Evolutionary conservation across 2,888 invertebrate genomes (phyloP).

Genomic region (Cosmia trapezina): DNA sequence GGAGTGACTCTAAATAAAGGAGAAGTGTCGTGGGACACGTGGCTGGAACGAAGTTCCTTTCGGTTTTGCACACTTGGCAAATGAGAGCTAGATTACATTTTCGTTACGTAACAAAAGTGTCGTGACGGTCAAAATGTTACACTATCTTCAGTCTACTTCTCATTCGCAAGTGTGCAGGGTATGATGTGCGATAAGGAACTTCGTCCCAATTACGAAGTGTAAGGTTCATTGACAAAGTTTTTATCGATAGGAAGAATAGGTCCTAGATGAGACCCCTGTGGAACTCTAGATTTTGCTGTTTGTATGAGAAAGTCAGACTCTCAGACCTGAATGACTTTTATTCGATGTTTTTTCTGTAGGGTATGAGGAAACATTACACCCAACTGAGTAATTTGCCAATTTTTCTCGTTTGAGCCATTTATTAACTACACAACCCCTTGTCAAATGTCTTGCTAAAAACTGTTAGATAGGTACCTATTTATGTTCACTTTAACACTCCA

Average conservation of each 20-base stretch:
- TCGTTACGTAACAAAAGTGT: neutral
- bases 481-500: no score
- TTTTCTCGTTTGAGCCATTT: neutral
- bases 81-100: neutral
- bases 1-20: no score
- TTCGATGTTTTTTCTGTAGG: neutral
- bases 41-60: no score
- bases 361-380: neutral
- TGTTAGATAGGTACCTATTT: neutral
- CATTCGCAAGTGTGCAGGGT: neutral
- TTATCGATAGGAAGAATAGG: neutral
- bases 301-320: neutral
- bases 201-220: neutral
- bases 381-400: neutral
- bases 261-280: neutral
- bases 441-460: conserved; percentile 1
- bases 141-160: neutral
- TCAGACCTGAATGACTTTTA: no score
- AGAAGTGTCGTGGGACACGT: neutral
- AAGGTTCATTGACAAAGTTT: neutral
- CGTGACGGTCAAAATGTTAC: neutral
- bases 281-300: neutral
- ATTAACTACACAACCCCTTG: neutral
- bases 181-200: neutral
- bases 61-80: neutral